These are phyloP conservation scores for Temnothorax unifasciatus DNA, from an alignment of 2,888 invertebrate genomes.

Conservation along the genomic window DNA sequence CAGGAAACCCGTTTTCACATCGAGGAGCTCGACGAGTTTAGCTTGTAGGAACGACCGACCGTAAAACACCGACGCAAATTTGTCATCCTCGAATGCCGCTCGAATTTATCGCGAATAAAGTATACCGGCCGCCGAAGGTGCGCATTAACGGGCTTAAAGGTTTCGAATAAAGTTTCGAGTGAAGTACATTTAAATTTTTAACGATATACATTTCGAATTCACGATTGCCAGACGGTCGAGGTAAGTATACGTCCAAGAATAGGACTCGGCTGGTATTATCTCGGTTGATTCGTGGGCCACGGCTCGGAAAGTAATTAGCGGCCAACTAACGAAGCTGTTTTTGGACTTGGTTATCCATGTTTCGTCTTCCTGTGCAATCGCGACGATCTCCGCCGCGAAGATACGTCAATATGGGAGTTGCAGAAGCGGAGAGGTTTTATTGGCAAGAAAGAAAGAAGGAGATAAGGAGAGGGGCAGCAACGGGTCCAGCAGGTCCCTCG, in stretches of 20 bases:
- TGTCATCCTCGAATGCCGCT: constrained; percentile 32
- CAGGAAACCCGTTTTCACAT: constrained; percentile 8
- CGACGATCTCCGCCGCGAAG: constrained; percentile 28
- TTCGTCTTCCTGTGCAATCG: constrained; percentile 19
- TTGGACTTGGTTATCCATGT: constrained; percentile 14
- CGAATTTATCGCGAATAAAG: constrained; percentile 32
- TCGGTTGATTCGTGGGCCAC: background rate
- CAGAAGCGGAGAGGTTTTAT: background rate
- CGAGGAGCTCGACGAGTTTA: background rate
- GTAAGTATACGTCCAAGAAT: background rate
- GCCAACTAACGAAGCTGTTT: constrained; percentile 36
- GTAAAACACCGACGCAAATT: constrained; percentile 39
- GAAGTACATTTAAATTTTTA: constrained; percentile 28
- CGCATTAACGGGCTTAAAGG: constrained; percentile 19
- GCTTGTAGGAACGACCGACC: background rate
- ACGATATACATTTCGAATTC: constrained; percentile 22
- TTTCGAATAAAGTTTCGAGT: constrained; percentile 2
- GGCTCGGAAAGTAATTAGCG: constrained; percentile 27
- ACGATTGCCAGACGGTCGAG: background rate
- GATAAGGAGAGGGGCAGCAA: background rate
- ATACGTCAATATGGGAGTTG: background rate
- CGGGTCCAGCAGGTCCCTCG: constrained; percentile 17
- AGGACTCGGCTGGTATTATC: constrained; percentile 10
- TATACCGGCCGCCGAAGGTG: background rate
- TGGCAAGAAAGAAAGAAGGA: background rate